phyloP scores from a whole-genome alignment of 2,113 vertebrate genomes.

The Drymodes brunneopygia region DNA sequence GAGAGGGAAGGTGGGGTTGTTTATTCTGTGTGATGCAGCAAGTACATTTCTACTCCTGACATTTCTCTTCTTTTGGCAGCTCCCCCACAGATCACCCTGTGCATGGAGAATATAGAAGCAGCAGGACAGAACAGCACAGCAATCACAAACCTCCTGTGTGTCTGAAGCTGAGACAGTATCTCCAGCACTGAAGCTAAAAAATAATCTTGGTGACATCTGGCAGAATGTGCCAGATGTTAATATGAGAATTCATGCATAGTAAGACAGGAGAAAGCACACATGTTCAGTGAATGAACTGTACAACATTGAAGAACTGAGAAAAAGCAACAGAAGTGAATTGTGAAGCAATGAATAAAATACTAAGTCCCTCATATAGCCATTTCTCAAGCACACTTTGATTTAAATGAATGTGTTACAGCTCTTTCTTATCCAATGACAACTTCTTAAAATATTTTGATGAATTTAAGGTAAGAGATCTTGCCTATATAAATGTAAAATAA shows the following conservation, averaged over 20 bases:
- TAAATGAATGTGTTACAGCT: neutral
- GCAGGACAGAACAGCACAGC: neutral
- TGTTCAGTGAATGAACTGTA: neutral
- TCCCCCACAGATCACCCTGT: neutral
- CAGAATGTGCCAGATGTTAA: constrained; percentile 23
- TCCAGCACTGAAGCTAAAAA: neutral
- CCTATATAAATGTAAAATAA: neutral
- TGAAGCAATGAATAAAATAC: neutral
- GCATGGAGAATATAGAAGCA: neutral
- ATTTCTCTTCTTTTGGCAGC: constrained; percentile 19
- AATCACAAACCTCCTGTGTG: neutral
- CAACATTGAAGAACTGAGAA: neutral
- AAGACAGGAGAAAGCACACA: neutral
- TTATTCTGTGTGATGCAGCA: neutral
- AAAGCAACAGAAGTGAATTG: neutral
- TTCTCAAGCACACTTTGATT: neutral
- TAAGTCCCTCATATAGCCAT: neutral
- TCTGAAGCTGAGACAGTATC: neutral
- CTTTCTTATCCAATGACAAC: neutral
- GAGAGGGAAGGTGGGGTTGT: neutral
- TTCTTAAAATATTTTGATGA: neutral
- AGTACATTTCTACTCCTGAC: neutral
- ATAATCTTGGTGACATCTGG: constrained; percentile 25
- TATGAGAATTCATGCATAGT: neutral
- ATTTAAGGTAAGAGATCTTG: neutral